Percentiles rank a stretch among this genome's conserved stretches.
Conservation (phyloP, 2,888 invertebrate genomes). For the Gortyna flavago region DNA sequence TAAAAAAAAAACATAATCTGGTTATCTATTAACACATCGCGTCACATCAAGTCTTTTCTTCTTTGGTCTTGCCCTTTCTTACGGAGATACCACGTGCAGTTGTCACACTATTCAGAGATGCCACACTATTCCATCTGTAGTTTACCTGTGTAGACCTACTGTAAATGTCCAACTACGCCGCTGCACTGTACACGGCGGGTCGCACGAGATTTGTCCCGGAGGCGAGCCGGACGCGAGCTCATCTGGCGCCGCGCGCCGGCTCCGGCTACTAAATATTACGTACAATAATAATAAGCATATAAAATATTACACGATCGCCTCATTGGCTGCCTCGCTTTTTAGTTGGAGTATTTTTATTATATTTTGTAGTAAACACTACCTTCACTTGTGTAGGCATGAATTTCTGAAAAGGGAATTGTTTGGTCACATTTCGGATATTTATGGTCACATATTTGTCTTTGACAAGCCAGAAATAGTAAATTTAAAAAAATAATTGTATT, state of each 20-base stretch:
- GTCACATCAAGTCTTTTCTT: background rate
- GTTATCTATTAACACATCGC: background rate
- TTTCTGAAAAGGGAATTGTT: background rate
- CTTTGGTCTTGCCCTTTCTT: background rate
- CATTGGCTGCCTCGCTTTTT: constrained; percentile 14
- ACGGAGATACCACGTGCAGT: background rate
- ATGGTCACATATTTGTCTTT: background rate
- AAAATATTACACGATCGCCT: constrained; percentile 38
- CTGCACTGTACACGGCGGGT: constrained; percentile 16
- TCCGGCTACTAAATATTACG: constrained; percentile 31
- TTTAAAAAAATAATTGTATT: background rate
- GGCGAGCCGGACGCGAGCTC: constrained; percentile 37
- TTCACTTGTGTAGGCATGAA: background rate
- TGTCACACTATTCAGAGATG: background rate
- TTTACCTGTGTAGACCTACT: constrained; percentile 21
- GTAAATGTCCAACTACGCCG: background rate
- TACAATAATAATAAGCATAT: constrained; percentile 34
- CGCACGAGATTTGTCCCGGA: constrained; percentile 50
- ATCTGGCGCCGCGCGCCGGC: constrained; percentile 32
- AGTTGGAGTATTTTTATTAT: background rate
- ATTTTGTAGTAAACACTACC: background rate
- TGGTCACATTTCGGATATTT: too few relatives aligned
- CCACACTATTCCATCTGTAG: background rate
- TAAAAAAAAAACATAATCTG: background rate
- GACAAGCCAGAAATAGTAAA: too few relatives aligned